Evolutionary conservation across 2,113 vertebrate species (phyloP).

Genomic region (Psephotus haematonotus): DNA sequence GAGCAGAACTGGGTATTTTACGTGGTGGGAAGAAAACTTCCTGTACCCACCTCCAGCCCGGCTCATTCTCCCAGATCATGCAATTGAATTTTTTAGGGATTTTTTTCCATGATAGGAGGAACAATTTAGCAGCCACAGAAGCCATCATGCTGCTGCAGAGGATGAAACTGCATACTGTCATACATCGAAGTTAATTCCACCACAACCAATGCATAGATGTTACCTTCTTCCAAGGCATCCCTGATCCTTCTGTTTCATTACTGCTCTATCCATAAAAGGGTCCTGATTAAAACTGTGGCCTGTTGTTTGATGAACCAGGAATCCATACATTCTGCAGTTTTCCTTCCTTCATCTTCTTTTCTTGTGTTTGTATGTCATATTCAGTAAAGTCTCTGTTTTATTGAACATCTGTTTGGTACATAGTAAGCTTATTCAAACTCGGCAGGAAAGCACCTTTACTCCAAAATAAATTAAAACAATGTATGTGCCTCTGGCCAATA

Average conservation of each 20-base stretch:
- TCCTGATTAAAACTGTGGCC: not conserved
- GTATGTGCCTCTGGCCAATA: slow-evolving; percentile 68
- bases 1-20: not conserved
- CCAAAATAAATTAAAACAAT: slow-evolving; percentile 72
- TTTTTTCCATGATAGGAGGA: not conserved
- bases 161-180: not conserved
- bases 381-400: slow-evolving; percentile 57
- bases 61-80: not conserved
- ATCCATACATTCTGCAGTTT: slow-evolving; percentile 22
- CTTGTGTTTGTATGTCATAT: slow-evolving; percentile 31
- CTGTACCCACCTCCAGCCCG: not conserved
- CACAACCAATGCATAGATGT: fast-evolving
- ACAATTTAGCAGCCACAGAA: not conserved
- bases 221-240: not conserved
- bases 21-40: not conserved
- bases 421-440: slow-evolving; percentile 52
- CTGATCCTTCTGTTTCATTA: not conserved
- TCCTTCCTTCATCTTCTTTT: slow-evolving; percentile 15
- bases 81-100: not conserved
- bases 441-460: slow-evolving; percentile 68
- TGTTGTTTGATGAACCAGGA: slow-evolving; percentile 15
- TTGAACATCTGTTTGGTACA: slow-evolving; percentile 60
- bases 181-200: not conserved
- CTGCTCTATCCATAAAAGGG: not conserved
- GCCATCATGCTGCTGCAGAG: not conserved